Conservation (phyloP, 2,797 vertebrate species). For the Masticophis lateralis region DNA sequence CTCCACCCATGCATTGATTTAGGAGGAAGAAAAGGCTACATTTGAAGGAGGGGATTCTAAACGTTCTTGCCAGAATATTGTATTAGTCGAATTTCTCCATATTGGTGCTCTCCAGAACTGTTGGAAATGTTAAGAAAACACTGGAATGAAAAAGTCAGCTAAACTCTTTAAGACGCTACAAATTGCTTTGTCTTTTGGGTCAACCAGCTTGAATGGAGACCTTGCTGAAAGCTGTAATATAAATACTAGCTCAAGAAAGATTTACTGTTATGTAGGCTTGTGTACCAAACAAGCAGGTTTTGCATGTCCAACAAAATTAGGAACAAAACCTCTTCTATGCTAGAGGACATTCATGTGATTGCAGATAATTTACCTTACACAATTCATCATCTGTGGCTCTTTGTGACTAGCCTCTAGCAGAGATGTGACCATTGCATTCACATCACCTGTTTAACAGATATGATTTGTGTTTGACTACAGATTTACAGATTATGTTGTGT, state of each 20-base stretch:
- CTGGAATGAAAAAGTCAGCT: background rate
- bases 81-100: background rate
- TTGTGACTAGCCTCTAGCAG: background rate
- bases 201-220: background rate
- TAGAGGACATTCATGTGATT: background rate
- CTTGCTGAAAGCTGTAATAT: background rate
- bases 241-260: background rate
- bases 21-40: background rate
- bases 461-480: background rate
- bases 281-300: background rate
- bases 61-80: background rate
- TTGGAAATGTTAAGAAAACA: background rate
- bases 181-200: background rate
- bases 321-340: background rate
- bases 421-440: background rate
- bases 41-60: background rate
- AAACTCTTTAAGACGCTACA: background rate
- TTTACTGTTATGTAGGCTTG: background rate
- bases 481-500: slow-evolving; percentile 17
- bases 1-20: background rate
- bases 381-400: background rate
- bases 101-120: background rate
- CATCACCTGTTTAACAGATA: background rate
- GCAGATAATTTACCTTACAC: background rate
- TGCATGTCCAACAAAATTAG: background rate